These are phyloP conservation scores for Notodonta ziczac DNA, from an alignment of 2,888 invertebrate species.

Conservation along the genomic window DNA sequence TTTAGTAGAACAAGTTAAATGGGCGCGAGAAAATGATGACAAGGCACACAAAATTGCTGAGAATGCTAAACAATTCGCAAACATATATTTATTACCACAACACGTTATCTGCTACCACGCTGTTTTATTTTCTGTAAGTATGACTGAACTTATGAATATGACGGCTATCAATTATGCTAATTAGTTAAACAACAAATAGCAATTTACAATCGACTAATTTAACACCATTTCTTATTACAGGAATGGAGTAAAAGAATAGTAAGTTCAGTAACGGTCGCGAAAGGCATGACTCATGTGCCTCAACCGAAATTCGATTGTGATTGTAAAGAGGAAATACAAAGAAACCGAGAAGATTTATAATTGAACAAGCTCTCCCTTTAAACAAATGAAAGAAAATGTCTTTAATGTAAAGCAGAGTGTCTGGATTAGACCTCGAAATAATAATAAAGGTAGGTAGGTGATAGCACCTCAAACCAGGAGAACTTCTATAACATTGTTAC, in stretches of 20 bases:
- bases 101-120: slow-evolving; percentile 96
- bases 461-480: no score
- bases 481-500: no score
- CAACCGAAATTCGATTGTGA: slow-evolving; percentile 61
- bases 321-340: slow-evolving; percentile 42
- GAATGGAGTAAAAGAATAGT: slow-evolving; percentile 89
- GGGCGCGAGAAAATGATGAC: slow-evolving; percentile 90
- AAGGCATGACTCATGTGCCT: slow-evolving; percentile 70
- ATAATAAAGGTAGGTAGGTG: no score
- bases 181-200: neutral
- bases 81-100: slow-evolving; percentile 91
- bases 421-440: no score
- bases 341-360: slow-evolving; percentile 65
- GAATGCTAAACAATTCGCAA: slow-evolving; percentile 88
- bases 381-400: no score
- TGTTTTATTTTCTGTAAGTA: slow-evolving; percentile 71
- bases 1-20: slow-evolving; percentile 90
- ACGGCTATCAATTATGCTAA: neutral
- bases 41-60: slow-evolving; percentile 87
- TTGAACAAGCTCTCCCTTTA: neutral
- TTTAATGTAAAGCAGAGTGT: no score
- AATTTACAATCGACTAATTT: neutral
- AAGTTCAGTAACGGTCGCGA: slow-evolving; percentile 62
- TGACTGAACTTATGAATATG: neutral
- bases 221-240: slow-evolving; percentile 77